Conservation (phyloP, 1,140 invertebrate genomes). For the Drosophila nebulosa region DNA sequence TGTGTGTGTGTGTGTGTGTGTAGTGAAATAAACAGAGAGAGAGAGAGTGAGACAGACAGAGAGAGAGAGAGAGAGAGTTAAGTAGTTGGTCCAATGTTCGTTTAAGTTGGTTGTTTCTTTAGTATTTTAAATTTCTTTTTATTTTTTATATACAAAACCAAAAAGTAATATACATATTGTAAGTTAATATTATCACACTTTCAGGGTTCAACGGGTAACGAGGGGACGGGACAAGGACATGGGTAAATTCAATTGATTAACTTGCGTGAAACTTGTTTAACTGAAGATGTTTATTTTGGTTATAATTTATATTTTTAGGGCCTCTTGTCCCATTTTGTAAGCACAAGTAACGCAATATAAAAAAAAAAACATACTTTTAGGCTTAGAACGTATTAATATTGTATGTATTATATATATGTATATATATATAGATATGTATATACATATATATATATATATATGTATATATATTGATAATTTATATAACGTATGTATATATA, state of each 20-base stretch:
- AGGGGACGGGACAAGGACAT: neutral
- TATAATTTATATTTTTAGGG: neutral
- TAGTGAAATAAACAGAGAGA: no score
- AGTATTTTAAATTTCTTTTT: neutral
- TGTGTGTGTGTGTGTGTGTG: neutral
- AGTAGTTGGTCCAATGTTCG: constrained; percentile 27
- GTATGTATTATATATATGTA: constrained; percentile 4
- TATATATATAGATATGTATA: constrained; percentile 16
- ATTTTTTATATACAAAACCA: constrained; percentile 75
- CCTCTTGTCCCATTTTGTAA: neutral
- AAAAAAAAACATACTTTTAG: constrained; percentile 20
- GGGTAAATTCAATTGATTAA: neutral
- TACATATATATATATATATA: constrained; percentile 14
- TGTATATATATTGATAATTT: constrained; percentile 22
- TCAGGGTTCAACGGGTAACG: neutral
- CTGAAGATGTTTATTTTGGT: neutral
- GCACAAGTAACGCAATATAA: constrained; percentile 23
- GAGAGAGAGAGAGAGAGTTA: constrained; percentile 9
- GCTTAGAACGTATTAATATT: neutral
- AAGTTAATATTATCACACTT: neutral
- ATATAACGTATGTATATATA: constrained; percentile 48
- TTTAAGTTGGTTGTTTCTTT: constrained; percentile 36
- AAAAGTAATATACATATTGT: constrained; percentile 77
- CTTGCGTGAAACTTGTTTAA: neutral
- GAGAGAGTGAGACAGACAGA: no score